These are phyloP conservation scores for Platycheirus rosarum DNA, from an alignment of 2,888 invertebrate genomes.

Conservation along the genomic window DNA sequence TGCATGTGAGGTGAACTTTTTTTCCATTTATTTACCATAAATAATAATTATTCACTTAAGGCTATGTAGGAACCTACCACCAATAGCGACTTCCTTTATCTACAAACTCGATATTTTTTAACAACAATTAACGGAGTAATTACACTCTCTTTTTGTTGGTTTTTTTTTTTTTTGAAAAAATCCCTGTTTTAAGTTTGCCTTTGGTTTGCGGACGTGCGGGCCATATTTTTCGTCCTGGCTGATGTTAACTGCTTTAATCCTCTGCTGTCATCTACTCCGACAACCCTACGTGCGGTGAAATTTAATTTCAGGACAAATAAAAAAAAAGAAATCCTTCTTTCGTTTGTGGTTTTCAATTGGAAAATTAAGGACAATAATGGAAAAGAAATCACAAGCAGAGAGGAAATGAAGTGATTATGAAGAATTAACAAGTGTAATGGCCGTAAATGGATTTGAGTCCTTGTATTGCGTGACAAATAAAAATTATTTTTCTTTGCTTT, in stretches of 20 bases:
- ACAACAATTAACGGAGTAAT: background rate
- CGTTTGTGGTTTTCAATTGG: constrained; percentile 49
- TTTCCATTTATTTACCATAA: constrained; percentile 12
- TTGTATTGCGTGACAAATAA: constrained; percentile 20
- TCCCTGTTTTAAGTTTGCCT: constrained; percentile 1
- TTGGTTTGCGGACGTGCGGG: constrained; percentile 13
- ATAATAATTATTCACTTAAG: constrained; percentile 52
- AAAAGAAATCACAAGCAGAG: constrained; percentile 47
- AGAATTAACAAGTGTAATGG: constrained; percentile 70
- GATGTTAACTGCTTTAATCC: background rate
- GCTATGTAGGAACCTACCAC: background rate
- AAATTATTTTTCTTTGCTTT: background rate
- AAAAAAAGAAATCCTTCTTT: constrained; percentile 15
- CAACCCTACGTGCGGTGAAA: constrained; percentile 35
- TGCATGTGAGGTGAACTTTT: too few species aligned
- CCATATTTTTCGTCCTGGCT: constrained; percentile 18
- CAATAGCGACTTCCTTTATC: constrained; percentile 3
- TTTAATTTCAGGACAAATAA: constrained; percentile 19
- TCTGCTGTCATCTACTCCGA: constrained; percentile 15
- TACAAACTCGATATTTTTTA: background rate
- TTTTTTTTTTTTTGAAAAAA: background rate
- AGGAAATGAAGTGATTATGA: constrained; percentile 63
- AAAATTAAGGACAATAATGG: constrained; percentile 61
- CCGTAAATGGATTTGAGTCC: constrained; percentile 66
- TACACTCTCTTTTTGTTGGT: background rate